Conservation (phyloP, 2,888 invertebrate species). For the Clepsis dumicolana region DNA sequence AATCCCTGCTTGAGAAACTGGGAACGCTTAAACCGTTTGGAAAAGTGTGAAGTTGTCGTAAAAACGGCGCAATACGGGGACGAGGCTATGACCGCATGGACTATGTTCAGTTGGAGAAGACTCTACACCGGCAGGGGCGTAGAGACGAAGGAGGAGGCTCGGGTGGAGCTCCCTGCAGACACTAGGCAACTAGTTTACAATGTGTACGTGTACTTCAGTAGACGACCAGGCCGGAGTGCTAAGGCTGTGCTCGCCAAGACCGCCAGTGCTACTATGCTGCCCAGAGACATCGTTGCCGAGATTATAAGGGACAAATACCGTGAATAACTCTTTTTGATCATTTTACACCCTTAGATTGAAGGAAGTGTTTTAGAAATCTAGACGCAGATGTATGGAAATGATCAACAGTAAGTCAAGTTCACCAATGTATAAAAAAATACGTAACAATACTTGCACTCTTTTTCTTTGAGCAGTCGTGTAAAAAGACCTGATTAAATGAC, state of each 20-base stretch:
- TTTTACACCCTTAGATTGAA: neutral
- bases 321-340: constrained; percentile 44
- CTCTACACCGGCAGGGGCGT: constrained; percentile 70
- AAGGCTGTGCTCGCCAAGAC: constrained; percentile 76
- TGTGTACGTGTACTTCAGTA: constrained; percentile 79
- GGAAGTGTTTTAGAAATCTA: neutral
- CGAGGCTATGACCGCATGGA: constrained; percentile 84
- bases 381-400: neutral
- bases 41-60: neutral
- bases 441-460: too few species aligned
- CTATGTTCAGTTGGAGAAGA: constrained; percentile 83
- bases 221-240: constrained; percentile 75
- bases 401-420: too few species aligned
- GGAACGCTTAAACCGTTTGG: neutral
- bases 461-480: too few species aligned
- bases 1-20: neutral
- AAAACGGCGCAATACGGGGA: constrained; percentile 83
- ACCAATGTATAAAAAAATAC: too few species aligned
- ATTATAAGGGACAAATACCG: constrained; percentile 78
- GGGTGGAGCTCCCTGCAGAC: constrained; percentile 76
- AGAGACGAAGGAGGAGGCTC: constrained; percentile 68
- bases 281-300: constrained; percentile 78
- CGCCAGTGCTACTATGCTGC: constrained; percentile 79
- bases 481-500: too few species aligned
- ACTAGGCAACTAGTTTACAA: constrained; percentile 81